A percentile compares a stretch with the other conserved stretches of the same genome.
phyloP scores from a whole-genome alignment of 2,888 invertebrate genomes.

The Hirtodrosophila histrioides region DNA sequence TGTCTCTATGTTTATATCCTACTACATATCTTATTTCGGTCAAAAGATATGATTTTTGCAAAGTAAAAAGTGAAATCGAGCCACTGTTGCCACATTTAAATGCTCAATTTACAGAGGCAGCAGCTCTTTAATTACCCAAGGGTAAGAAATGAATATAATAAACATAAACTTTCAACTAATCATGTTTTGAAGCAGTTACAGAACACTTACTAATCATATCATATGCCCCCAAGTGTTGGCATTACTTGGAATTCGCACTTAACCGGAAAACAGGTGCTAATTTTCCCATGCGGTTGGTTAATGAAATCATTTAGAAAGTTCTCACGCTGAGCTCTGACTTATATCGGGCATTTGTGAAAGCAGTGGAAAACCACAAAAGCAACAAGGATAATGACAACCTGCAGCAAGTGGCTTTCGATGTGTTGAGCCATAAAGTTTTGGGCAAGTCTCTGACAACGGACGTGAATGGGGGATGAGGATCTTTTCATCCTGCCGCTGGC shows the following conservation, averaged over 20 bases:
- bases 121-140: no score
- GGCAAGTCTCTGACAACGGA: conserved; percentile 34
- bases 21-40: no score
- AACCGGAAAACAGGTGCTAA: conserved; percentile 47
- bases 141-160: background rate
- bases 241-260: conserved; percentile 11
- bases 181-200: conserved; percentile 17
- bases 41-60: no score
- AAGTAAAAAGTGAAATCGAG: no score
- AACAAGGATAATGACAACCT: conserved; percentile 21
- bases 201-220: conserved; percentile 43
- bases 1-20: no score
- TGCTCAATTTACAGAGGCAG: no score
- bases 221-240: conserved; percentile 18
- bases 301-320: conserved; percentile 59
- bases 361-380: conserved; percentile 21
- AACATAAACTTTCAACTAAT: conserved; percentile 23
- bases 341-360: conserved; percentile 3
- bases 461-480: conserved; percentile 21
- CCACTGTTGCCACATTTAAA: no score
- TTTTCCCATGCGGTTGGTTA: conserved; percentile 62
- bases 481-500: conserved; percentile 13
- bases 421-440: conserved; percentile 45
- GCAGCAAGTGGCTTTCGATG: conserved; percentile 51
- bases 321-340: conserved; percentile 29